Evolutionary conservation across 2,113 vertebrate genomes (phyloP), one percentile per base, ranked within the genome.

Genomic region (Caracal caracal): DNA sequence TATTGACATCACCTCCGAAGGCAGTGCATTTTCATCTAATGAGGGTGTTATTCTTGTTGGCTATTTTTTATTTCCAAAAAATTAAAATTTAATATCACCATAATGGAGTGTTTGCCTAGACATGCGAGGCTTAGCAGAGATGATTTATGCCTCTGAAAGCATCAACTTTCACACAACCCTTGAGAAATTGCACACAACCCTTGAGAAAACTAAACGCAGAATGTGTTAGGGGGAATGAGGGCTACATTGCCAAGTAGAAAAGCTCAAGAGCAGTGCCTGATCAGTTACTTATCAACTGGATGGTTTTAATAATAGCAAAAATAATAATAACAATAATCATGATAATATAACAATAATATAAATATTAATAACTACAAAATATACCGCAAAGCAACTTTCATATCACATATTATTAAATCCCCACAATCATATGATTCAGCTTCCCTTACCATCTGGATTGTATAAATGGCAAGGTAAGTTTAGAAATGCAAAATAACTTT

Each of bases 101-200:
- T 94, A 97, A 97, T 94, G 7, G 10, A 93, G 97, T 89, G 0
- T 97, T 98, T 97, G 22, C 63, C 92, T 81, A 97, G 59, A 96
- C 92, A 83, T 97, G 75, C n/a, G 95, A 85, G 49, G 49, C 43
- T 91, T 97, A 95, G 97, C 71, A 96, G 86, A 89, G 28, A n/a
- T 97, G 73, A 98, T 98, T 96, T 97, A 97, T 97, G 35, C 88
- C 96, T 96, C 68, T 96, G 47, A 93, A 98, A 96, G 92, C 97
- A 95, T 94, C 43, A 43, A 9, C 70, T 78, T 97, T 22, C 43
- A 92, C 33, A 91, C 43, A 95, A 15, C 35, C 93, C 73, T 97
- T 76, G 94, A 97, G 76, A 47, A 94, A 73, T 78, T 97, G 24
- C 43, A 92, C 33, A 91, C 43, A 95, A 15, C 35, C 93, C 76